Evolutionary conservation across 2,888 invertebrate species (phyloP), one percentile per base, ranked within the genome.

Genomic region (Zele albiditarsus): DNA sequence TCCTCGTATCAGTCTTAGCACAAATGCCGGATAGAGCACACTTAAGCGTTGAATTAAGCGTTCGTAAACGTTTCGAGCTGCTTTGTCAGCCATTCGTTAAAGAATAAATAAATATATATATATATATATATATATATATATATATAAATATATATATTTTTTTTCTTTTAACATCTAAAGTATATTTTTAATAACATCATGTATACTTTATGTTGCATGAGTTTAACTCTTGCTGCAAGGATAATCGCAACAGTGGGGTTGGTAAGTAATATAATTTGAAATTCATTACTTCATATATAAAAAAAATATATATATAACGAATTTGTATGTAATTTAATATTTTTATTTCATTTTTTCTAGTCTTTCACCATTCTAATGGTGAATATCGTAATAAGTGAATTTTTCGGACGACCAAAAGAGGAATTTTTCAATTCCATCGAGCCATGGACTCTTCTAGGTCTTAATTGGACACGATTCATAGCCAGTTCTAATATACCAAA

Each of bases 241-340:
- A 84, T 89, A 16, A 86, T 89, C 68, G 85, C 87, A 27, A 84
- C 85, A 20, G 85, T 88, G 66, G 87, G 88, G 68, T 81, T 89
- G 86, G 89, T 89, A 76, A 84, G 87, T 84, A 62, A 28, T 79
- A 57, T 42, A 8, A 27, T 42, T 25, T 4, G 2, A 46, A 57
- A 38, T 6, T 57, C 16, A 62, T 25, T 23, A 31, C 23, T 72
- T 58, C 46, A 66, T 42, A 2, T 23, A 60, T 60, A 27, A 42
- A 33, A 69, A 14, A 33, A 20, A 57, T 33, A 27, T 31, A 12
- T 16, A 4, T 28, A 23, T 20, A 12, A n/a, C 25, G 3, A 53
- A 60, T 42, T 62, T 20, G 10, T n/a, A 31, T 38, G n/a, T 57
- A n/a, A 53, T 16, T 46, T 25, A 33, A 25, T 72, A 57, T 72